Base-by-base conservation (phyloP, 2,888 invertebrate genomes). In the Pyrrhopygopsis socrates region DNA sequence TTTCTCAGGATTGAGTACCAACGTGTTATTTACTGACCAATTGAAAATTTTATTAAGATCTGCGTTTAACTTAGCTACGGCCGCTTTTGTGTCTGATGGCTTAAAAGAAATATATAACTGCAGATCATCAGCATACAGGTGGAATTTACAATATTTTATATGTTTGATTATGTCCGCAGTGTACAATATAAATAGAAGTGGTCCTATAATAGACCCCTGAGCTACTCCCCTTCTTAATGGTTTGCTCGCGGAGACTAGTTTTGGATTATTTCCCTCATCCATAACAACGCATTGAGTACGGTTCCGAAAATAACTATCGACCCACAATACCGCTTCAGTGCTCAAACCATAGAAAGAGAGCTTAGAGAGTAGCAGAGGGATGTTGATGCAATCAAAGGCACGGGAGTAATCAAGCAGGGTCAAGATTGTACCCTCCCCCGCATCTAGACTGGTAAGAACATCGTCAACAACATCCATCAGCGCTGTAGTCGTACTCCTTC, bases 301-400 rank as follows among this genome's bases (percentile, higher is more conserved):
- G 8, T 63, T 63, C 13, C 6, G 4, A 15, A 63, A 63, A 18
- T 63, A 63, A 18, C 63, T 68, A 22, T 41, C 38, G 13, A 86
- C 79, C 79, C 86, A 86, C 9, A 45, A 58, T 18, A 75, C n/a
- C 2, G 78, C 15, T 18, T 30, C 18, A 22, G 9, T 2, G 20
- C 27, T n/a, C 15, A 70, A 70, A 8, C 79, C 79, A 30, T 70
- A 79, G 24, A 60, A 79, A 11, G 15, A 11, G 22, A 79, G 13
- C 22, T 87, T 87, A 11, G 84, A 41, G 2, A 82, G n/a, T 18
- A 84, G 45, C 15, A 79, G 20, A 0, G n/a, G 6, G 2, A 76
- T 67, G 41, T 87, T 80, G n/a, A 89, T 34, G 11, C 70, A 83
- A 22, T 86, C 89, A 60, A 89, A 89, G 5, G 84, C 86, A 27